Base-by-base conservation (phyloP, 2,797 vertebrate genomes). In the Hipposideros larvatus region DNA sequence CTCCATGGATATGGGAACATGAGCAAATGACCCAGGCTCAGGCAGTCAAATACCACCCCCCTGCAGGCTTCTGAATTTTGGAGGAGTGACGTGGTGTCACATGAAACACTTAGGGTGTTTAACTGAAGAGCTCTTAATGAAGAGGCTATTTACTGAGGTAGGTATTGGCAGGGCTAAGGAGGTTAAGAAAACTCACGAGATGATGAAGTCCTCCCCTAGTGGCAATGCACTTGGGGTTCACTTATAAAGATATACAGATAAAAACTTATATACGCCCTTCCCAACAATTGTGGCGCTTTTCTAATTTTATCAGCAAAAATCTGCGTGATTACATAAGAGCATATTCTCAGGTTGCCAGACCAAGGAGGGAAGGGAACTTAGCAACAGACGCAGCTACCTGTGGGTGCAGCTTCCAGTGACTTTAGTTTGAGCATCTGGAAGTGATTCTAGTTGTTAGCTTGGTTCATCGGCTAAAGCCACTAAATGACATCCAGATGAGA, bases 291-390 rank as follows among this genome's bases (percentile, higher is more conserved):
- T 77, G 4, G 9, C 7, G 13, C 24, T 65, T 95, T 63, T 68
- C 73, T 80, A 89, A 48, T 31, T 84, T 88, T 68, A 87, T 78
- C 65, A 66, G 41, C 19, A 93, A 86, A 84, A 66, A n/a, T 57
- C 37, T 82, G 57, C 10, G 18, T 13, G 70, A 73, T 94, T 59
- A 48, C 16, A 6, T 57, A 74, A 59, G 68, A 82, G 66, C 57
- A 7, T 85, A 19, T 82, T 84, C 53, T 80, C 18, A 59, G 51
- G 6, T 46, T 83, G 28, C 55, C 46, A 80, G 14, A 5, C 9
- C 65, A 79, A 84, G 34, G 41, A 66, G 18, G 18, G 28, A 55
- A 68, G 2, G 14, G 3, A 13, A 18, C 46, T 51, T 51, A 51
- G 14, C 48, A 15, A 51, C 48, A 15, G 48, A 14, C 14, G 14